Conservation (phyloP, 2,797 vertebrate species). For the Manis crassicaudata region DNA sequence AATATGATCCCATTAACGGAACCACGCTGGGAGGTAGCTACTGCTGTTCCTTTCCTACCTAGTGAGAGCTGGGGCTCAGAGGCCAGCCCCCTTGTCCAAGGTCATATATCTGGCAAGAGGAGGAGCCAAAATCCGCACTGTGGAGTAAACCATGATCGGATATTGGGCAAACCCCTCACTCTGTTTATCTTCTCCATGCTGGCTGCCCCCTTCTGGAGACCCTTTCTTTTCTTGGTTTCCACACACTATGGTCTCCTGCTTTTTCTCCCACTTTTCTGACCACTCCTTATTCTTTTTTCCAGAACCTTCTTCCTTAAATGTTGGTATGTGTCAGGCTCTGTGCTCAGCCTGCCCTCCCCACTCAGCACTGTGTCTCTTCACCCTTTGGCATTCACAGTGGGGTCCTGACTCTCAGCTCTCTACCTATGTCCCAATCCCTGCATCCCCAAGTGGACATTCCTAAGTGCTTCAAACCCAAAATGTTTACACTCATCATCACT, state of each 20-base stretch:
- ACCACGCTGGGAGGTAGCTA: not conserved
- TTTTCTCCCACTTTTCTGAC: not conserved
- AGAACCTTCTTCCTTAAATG: not conserved
- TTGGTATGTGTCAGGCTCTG: not conserved
- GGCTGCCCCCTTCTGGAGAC: not conserved
- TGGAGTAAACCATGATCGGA: not conserved
- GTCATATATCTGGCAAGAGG: not conserved
- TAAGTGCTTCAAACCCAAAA: not conserved
- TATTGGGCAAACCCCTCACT: accelerated
- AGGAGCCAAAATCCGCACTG: not conserved
- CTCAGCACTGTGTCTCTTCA: not conserved
- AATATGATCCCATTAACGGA: not conserved
- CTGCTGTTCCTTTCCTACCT: not conserved
- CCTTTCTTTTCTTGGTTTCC: not conserved
- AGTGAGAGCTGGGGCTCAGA: not conserved
- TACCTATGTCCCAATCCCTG: not conserved
- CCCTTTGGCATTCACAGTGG: not conserved
- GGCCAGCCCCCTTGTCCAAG: not conserved
- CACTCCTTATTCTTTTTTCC: not conserved
- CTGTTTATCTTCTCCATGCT: not conserved
- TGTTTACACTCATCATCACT: not conserved
- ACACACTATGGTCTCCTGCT: not conserved
- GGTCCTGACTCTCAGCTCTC: not conserved
- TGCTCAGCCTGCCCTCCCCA: not conserved
- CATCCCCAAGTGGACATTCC: not conserved